Base-by-base conservation (phyloP, 2,797 vertebrate genomes). In the Acomys russatus region DNA sequence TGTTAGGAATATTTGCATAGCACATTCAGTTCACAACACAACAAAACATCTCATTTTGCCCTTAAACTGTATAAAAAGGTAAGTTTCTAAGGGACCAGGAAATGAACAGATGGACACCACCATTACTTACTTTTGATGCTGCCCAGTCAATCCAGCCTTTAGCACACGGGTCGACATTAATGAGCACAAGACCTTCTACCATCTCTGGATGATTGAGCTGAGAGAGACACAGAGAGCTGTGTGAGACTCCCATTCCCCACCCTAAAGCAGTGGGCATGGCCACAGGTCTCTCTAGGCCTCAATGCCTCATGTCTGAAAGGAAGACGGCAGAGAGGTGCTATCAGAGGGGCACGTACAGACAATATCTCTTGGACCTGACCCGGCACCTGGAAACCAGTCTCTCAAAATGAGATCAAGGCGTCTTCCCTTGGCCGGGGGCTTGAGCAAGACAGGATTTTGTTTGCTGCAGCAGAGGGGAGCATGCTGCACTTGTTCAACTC, bases 91-190 rank as follows among this genome's bases (percentile, higher is more conserved):
- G 18, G 35, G 28, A 51, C 3, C 20, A 33, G 35, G 71, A 76
- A 63, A 87, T 33, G n/a, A 88, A 23, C 25, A 11, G 51, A 74
- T 3, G 17, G 61, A 88, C 11, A 83, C 20, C 18, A 20, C 33
- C 38, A 77, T 28, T 70, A 91, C 98, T 97, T 98, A 99, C 99
- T 99, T 99, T 99, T 44, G 99, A 99, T 64, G 99, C 99, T 66
- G 99, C 99, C 99, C 99, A 99, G 97, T 99, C 99, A 96, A 99
- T 99, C 99, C 99, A 99, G 95, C 99, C 99, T 96, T 99, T 99
- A 90, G 99, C 99, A 97, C 99, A 99, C 2, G 99, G 99, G 98
- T 99, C 99, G 35, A 99, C 59, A 33, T 99, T 99, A 97, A 99
- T 99, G 76, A 99, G 99, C 96, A 99, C 99, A 1, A 99, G 99